phyloP scores from a whole-genome alignment of 2,797 vertebrate species.

The Rhinatrema bivittatum region DNA sequence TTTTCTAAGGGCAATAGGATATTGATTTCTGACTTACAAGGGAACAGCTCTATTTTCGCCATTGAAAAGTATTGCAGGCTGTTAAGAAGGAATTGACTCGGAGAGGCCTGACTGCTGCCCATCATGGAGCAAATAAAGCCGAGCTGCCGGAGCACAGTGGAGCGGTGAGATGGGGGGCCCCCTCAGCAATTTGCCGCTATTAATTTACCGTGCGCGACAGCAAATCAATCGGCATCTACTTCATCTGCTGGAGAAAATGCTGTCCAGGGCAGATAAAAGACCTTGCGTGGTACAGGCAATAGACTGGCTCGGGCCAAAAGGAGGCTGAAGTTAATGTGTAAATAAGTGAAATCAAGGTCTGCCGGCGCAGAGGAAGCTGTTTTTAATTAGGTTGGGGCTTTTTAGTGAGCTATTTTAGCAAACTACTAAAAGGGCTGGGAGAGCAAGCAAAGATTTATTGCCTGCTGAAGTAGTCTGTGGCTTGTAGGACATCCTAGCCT shows the following conservation, averaged over 20 bases:
- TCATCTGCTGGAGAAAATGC: slow-evolving; percentile 74
- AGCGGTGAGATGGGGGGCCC: slow-evolving; percentile 69
- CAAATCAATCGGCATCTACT: slow-evolving; percentile 78
- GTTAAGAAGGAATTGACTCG: slow-evolving; percentile 95
- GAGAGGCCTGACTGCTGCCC: slow-evolving; percentile 75
- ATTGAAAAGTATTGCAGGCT: slow-evolving; percentile 79
- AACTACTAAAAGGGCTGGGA: slow-evolving; percentile 33
- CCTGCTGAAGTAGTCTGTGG: slow-evolving; percentile 35
- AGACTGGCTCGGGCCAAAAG: slow-evolving; percentile 59
- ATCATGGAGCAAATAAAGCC: slow-evolving; percentile 79
- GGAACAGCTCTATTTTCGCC: slow-evolving; percentile 81
- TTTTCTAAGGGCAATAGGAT: slow-evolving; percentile 94
- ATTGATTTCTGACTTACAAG: slow-evolving; percentile 96
- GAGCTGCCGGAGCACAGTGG: slow-evolving; percentile 73
- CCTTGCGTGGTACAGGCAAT: slow-evolving; percentile 52
- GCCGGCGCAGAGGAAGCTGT: slow-evolving; percentile 59
- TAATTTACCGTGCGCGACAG: slow-evolving; percentile 80
- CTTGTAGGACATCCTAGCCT: slow-evolving; percentile 24
- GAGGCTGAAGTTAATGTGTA: slow-evolving; percentile 70
- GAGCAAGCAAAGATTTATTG: slow-evolving; percentile 46
- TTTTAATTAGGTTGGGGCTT: slow-evolving; percentile 70
- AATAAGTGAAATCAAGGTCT: slow-evolving; percentile 75
- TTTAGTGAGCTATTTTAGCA: slow-evolving; percentile 56
- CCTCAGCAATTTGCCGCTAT: slow-evolving; percentile 81
- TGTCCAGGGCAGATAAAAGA: slow-evolving; percentile 75